phyloP scores from a whole-genome alignment of 2,113 vertebrate species.

The Anguilla rostrata region DNA sequence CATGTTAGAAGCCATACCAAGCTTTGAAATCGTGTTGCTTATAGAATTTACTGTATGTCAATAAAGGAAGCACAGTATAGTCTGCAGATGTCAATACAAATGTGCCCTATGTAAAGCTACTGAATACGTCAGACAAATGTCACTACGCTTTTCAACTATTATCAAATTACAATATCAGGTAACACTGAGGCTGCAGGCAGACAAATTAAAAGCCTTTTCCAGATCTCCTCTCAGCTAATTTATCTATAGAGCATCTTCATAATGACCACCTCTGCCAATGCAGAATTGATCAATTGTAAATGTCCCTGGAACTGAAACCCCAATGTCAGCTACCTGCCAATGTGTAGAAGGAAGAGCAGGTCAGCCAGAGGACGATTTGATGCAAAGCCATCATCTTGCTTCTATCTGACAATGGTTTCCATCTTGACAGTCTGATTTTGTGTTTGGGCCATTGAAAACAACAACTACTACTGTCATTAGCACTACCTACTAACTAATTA shows the following conservation, averaged over 20 bases:
- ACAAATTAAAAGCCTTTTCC: slow-evolving; percentile 11
- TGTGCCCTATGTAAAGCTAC: background rate
- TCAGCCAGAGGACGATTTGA: background rate
- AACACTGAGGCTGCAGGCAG: slow-evolving; percentile 29
- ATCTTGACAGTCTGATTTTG: background rate
- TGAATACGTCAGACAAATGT: background rate
- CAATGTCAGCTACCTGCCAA: slow-evolving; percentile 47
- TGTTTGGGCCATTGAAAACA: slow-evolving; percentile 2
- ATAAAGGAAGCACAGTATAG: background rate
- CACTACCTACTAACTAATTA: too few species aligned
- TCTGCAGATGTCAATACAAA: background rate
- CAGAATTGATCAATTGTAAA: slow-evolving; percentile 46
- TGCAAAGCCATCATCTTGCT: background rate
- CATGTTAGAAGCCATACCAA: background rate
- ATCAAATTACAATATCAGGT: slow-evolving; percentile 16
- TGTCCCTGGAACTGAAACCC: slow-evolving; percentile 50
- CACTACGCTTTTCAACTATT: background rate
- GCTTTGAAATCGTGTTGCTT: background rate
- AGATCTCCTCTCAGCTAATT: slow-evolving; percentile 41
- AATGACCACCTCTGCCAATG: slow-evolving; percentile 40
- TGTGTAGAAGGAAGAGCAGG: background rate
- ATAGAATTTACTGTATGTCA: background rate
- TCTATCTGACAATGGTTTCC: background rate
- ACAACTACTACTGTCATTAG: background rate
- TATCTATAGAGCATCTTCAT: slow-evolving; percentile 40